Conservation (phyloP, 2,888 invertebrate genomes). For the Tridacna gigas region DNA sequence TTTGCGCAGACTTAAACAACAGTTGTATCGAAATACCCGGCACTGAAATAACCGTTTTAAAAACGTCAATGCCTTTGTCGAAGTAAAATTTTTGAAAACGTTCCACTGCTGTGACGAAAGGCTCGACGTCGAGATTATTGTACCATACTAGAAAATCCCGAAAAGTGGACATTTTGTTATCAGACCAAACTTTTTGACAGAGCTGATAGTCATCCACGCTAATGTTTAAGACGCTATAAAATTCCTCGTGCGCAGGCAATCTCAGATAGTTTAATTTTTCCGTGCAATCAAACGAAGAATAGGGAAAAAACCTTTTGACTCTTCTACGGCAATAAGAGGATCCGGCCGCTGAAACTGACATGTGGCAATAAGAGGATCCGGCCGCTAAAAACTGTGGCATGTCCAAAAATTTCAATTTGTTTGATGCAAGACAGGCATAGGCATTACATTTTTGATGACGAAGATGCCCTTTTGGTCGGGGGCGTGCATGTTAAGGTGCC, state of each 20-base stretch:
- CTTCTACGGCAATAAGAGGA: no score
- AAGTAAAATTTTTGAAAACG: slow-evolving; percentile 48
- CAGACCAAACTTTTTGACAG: slow-evolving; percentile 50
- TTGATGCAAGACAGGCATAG: slow-evolving; percentile 32
- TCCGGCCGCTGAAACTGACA: slow-evolving; percentile 36
- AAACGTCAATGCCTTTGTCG: slow-evolving; percentile 50
- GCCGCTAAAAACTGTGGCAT: slow-evolving; percentile 45
- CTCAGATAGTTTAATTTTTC: background rate
- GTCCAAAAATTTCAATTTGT: slow-evolving; percentile 50
- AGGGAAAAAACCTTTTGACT: slow-evolving; percentile 35
- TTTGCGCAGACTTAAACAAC: slow-evolving; percentile 41
- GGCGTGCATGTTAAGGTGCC: slow-evolving; percentile 16
- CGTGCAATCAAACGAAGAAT: slow-evolving; percentile 18
- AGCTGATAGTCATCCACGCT: slow-evolving; percentile 1
- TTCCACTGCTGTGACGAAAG: slow-evolving; percentile 51
- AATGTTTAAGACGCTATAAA: slow-evolving; percentile 26
- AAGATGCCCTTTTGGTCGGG: slow-evolving; percentile 11
- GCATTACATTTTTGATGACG: slow-evolving; percentile 41
- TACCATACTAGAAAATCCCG: slow-evolving; percentile 63
- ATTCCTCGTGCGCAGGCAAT: slow-evolving; percentile 7
- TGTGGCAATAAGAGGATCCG: slow-evolving; percentile 41
- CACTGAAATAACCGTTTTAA: slow-evolving; percentile 55
- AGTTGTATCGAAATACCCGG: slow-evolving; percentile 61
- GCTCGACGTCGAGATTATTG: no score
- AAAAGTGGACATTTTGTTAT: slow-evolving; percentile 52